A percentile compares a stretch with the other conserved stretches of the same genome.
These are phyloP conservation scores for Archips crataeganus DNA, from an alignment of 2,888 invertebrate genomes.

Conservation along the genomic window DNA sequence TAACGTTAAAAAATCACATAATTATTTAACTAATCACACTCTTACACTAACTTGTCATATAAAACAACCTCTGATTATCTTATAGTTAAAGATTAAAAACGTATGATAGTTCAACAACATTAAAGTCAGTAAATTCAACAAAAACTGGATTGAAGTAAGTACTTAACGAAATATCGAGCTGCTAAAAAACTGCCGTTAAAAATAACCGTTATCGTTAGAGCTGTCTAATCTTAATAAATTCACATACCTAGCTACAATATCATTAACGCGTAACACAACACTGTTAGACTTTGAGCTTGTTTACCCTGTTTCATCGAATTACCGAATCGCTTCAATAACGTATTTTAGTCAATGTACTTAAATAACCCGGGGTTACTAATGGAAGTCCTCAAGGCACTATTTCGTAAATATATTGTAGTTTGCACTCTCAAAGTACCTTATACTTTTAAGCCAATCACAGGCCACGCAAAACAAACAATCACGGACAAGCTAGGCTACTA, in stretches of 20 bases:
- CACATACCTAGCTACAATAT: constrained; percentile 32
- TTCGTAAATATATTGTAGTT: constrained; percentile 1
- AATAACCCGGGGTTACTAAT: constrained; percentile 14
- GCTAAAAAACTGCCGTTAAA: constrained; percentile 49
- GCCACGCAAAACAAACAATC: neutral
- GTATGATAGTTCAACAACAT: constrained; percentile 70
- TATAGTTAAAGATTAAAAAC: constrained; percentile 56
- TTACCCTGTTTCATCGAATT: constrained; percentile 42
- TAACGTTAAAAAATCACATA: constrained; percentile 72
- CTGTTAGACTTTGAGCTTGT: constrained; percentile 40
- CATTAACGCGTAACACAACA: constrained; percentile 34
- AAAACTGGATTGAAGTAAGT: constrained; percentile 52
- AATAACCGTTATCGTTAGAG: constrained; percentile 28
- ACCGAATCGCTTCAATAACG: constrained; percentile 12
- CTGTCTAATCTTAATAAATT: constrained; percentile 38
- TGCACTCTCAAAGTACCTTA: neutral
- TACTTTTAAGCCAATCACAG: constrained; percentile 3
- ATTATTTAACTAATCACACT: constrained; percentile 55
- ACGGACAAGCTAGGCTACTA: constrained; percentile 1
- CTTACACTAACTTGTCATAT: constrained; percentile 38
- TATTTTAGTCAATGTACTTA: constrained; percentile 33
- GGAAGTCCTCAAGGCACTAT: constrained; percentile 32
- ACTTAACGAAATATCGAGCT: constrained; percentile 50
- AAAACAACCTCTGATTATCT: constrained; percentile 49
- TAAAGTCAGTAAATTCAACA: constrained; percentile 71